Evolutionary conservation across 2,797 vertebrate genomes (phyloP).

Genomic region (Acanthornis magna): DNA sequence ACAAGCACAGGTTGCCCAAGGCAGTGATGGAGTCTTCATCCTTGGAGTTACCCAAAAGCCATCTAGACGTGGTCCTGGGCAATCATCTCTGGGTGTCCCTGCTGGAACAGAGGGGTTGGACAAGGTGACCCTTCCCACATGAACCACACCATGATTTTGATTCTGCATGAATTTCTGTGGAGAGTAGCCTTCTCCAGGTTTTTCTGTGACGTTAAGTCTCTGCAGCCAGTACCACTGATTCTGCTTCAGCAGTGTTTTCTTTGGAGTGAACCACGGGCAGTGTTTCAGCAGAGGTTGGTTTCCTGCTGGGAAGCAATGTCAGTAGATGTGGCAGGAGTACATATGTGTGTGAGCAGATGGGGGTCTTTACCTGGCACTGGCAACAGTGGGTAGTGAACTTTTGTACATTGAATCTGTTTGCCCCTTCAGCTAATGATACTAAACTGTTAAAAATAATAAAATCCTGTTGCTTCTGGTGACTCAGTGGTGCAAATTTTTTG

Average conservation of each 20-base stretch:
- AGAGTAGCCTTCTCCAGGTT: not conserved
- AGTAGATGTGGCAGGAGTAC: not conserved
- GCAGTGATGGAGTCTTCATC: not conserved
- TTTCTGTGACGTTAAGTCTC: not conserved
- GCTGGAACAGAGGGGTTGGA: not conserved
- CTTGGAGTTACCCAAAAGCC: not conserved
- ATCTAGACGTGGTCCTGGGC: not conserved
- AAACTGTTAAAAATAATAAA: not conserved
- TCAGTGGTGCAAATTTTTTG: not conserved
- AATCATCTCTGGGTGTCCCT: not conserved
- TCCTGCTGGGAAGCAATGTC: fast-evolving
- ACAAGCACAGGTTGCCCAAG: not conserved
- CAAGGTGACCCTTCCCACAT: not conserved
- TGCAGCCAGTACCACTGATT: not conserved
- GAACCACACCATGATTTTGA: not conserved
- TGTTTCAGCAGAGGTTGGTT: not conserved
- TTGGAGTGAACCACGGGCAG: not conserved
- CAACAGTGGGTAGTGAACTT: not conserved
- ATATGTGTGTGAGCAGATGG: not conserved
- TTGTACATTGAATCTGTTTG: not conserved
- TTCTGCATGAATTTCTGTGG: not conserved
- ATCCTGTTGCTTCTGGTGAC: not conserved
- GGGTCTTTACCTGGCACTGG: not conserved
- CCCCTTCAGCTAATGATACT: not conserved
- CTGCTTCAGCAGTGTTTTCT: not conserved